phyloP scores from a whole-genome alignment of 2,797 vertebrate species.

The Emydoidea blandingii region DNA sequence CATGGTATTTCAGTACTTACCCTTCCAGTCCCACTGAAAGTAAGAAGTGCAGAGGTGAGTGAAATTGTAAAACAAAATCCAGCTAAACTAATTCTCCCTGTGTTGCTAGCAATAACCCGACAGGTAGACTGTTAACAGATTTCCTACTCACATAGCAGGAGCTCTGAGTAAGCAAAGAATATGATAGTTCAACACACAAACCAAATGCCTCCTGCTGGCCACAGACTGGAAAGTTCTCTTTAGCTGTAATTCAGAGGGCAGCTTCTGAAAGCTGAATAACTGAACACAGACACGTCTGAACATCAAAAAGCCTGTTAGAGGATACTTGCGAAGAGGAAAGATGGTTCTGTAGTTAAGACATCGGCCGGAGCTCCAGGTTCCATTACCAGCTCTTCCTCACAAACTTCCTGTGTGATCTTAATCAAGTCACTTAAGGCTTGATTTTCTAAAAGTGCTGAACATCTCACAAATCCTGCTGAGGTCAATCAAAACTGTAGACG shows the following conservation, averaged over 20 bases:
- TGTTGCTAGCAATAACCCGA: neutral
- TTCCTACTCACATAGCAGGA: neutral
- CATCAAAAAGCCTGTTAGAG: neutral
- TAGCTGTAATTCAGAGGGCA: neutral
- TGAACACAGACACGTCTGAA: neutral
- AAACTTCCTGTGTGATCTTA: neutral
- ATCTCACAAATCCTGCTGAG: neutral
- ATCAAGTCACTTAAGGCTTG: neutral
- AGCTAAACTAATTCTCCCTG: neutral
- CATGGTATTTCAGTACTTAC: neutral
- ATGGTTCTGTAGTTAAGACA: fast-evolving
- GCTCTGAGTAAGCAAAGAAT: neutral
- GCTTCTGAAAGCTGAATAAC: neutral
- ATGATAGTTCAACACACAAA: neutral
- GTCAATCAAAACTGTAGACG: neutral
- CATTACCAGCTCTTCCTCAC: neutral
- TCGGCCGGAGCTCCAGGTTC: neutral
- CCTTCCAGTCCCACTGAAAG: neutral
- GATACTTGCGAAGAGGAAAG: neutral
- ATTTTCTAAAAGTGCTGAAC: neutral
- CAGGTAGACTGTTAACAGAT: neutral
- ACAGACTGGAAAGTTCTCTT: neutral
- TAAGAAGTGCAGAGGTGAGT: neutral
- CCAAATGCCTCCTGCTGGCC: neutral
- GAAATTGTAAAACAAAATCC: neutral